phyloP scores from a whole-genome alignment of 2,797 vertebrate species.

The Austrolebias charrua region DNA sequence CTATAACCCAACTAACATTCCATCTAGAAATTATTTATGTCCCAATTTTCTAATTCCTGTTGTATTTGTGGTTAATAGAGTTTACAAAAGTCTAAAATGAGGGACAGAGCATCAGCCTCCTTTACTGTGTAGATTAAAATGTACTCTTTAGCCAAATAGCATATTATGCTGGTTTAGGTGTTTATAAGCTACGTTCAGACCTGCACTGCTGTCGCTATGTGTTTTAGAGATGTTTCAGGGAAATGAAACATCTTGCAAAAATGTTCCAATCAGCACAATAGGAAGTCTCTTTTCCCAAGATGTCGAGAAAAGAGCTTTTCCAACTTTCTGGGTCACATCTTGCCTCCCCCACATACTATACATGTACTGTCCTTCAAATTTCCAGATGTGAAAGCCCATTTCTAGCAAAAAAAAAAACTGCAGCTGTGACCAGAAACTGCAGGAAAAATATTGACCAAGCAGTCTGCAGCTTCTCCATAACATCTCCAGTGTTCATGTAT shows the following conservation, averaged over 20 bases:
- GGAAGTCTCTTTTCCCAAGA: too few relatives aligned
- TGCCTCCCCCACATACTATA: conserved; percentile 1
- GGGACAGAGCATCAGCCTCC: too few relatives aligned
- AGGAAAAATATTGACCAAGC: not conserved
- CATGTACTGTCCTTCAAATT: not conserved
- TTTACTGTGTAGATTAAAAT: too few relatives aligned
- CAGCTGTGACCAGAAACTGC: not conserved
- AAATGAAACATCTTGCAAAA: not conserved
- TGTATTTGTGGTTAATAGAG: too few relatives aligned
- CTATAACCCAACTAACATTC: not conserved
- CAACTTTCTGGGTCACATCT: not conserved
- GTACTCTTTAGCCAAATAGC: too few relatives aligned
- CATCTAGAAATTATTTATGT: not conserved
- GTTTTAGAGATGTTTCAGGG: too few relatives aligned
- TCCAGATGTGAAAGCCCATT: not conserved
- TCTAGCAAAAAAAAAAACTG: not conserved
- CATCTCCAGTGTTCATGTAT: not conserved
- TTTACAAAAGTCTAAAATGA: too few relatives aligned
- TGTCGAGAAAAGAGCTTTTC: not conserved
- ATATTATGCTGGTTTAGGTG: too few relatives aligned
- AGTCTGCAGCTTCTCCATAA: not conserved
- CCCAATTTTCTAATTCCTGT: too few relatives aligned
- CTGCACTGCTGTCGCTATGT: too few relatives aligned
- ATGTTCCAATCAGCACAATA: conserved; percentile 1
- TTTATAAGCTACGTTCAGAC: too few relatives aligned